Percentiles rank a stretch among this genome's conserved stretches.
Conservation (phyloP, 2,113 vertebrate species). For the Scopus umbretta region DNA sequence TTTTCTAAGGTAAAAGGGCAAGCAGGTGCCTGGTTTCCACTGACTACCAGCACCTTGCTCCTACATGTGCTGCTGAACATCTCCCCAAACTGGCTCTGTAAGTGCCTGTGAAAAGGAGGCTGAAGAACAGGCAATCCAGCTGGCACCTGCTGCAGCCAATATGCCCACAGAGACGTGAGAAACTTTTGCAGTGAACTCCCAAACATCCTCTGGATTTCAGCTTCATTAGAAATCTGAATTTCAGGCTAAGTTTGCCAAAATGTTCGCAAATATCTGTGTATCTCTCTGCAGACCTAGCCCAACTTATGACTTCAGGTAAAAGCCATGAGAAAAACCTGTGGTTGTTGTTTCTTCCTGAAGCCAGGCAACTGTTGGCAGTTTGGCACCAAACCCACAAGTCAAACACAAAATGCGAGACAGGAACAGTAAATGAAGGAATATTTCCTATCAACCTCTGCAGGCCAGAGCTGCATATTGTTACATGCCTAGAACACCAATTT, state of each 20-base stretch:
- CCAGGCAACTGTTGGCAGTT: not conserved
- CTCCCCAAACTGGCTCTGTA: not conserved
- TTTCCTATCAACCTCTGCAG: not conserved
- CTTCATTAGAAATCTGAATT: not conserved
- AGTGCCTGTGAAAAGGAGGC: not conserved
- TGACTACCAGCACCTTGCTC: not conserved
- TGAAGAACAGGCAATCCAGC: not conserved
- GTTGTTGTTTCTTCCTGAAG: not conserved
- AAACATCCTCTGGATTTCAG: not conserved
- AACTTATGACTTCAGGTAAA: not conserved
- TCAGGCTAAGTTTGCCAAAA: not conserved
- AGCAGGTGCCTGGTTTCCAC: constrained; percentile 37
- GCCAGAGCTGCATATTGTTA: not conserved
- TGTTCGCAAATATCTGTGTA: not conserved
- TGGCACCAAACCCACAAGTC: not conserved
- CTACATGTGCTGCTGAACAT: not conserved
- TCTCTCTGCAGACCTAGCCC: not conserved
- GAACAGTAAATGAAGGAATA: not conserved
- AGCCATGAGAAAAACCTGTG: not conserved
- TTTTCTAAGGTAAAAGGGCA: constrained; percentile 20
- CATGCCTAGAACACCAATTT: constrained; percentile 2
- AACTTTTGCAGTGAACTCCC: not conserved
- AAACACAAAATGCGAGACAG: not conserved
- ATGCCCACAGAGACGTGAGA: not conserved
- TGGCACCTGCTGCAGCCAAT: not conserved